Evolutionary conservation across 2,888 invertebrate genomes (phyloP), one percentile per base, ranked within the genome.

Genomic region (Hylaea fasciaria): DNA sequence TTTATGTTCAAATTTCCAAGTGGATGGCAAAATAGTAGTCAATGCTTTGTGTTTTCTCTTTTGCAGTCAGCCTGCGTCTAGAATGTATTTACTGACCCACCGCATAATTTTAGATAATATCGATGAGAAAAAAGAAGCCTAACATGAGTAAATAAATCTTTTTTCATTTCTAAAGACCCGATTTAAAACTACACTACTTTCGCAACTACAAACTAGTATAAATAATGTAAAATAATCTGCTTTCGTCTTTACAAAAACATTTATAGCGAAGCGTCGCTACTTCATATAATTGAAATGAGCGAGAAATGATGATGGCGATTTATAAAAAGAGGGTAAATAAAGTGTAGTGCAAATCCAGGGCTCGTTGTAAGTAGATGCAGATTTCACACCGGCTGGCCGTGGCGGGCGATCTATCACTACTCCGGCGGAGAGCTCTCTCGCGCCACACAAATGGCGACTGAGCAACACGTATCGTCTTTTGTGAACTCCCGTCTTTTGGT

Each of bases 371-470:
- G 83, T 80, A 81, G 83, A 87, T 85, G 87, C 85, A 86, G 83
- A 84, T 80, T 73, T 71, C 74, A 72, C 79, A 77, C 82, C 83
- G 82, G 83, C 76, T 84, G 86, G 71, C 68, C 64, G 69, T 74
- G 86, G 83, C 86, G 84, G 83, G 80, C 76, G 78, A 88, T 87
- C 87, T 80, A 86, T 88, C 88, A 87, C 81, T 64, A 58, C 70
- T 52, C 66, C 65, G 57, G 68, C 71, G 61, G 63, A 65, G 70
- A 65, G 51, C 29, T 16, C 57, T 35, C 9, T 5, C 22, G 22
- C 22, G 32, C 44, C 57, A 49, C n/a, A 13, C 17, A 28, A 2
- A 5, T 10, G 37, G 66, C 58, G 65, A 66, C 65, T 35, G 43
- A 39, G 37, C 60, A 62, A 54, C 69, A 54, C 65, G 57, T 12